Conservation (phyloP, 92 coral and sea anemone species). For the Micromussa lordhowensis region DNA sequence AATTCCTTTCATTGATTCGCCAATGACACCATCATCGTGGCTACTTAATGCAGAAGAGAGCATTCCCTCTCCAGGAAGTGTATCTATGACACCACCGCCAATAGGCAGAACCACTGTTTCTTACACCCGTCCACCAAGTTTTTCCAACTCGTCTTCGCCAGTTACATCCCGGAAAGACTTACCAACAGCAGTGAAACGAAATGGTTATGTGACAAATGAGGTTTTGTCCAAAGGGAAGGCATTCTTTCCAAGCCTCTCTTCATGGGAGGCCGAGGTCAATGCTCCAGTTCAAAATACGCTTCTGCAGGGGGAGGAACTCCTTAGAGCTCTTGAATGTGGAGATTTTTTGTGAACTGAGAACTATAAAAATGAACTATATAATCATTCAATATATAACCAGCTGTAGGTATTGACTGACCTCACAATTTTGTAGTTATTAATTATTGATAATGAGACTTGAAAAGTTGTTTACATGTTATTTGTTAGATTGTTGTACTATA, state of each 20-base stretch:
- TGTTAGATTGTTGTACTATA: neutral
- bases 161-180: slow-evolving; percentile 50
- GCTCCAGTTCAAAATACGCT: slow-evolving; percentile 85
- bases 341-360: slow-evolving; percentile 18
- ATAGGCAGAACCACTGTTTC: neutral
- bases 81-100: slow-evolving; percentile 22
- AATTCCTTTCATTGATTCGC: slow-evolving; percentile 77
- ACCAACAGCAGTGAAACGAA: slow-evolving; percentile 63
- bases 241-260: slow-evolving; percentile 73
- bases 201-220: slow-evolving; percentile 84
- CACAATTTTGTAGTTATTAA: neutral
- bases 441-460: neutral
- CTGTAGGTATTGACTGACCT: neutral
- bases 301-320: slow-evolving; percentile 89
- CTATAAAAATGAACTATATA: neutral
- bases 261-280: slow-evolving; percentile 86
- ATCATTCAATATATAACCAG: neutral
- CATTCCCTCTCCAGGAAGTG: slow-evolving; percentile 47
- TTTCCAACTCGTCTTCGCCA: slow-evolving; percentile 63
- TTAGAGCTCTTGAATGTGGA: slow-evolving; percentile 79
- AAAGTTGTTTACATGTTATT: neutral
- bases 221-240: slow-evolving; percentile 62
- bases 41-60: slow-evolving; percentile 68
- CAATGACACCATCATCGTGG: slow-evolving; percentile 77
- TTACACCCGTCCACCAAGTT: slow-evolving; percentile 27